Evolutionary conservation across 30 jellyfish, hydroid and myxozoan species (phyloP).

Genomic region (Catostylus mosaicus): DNA sequence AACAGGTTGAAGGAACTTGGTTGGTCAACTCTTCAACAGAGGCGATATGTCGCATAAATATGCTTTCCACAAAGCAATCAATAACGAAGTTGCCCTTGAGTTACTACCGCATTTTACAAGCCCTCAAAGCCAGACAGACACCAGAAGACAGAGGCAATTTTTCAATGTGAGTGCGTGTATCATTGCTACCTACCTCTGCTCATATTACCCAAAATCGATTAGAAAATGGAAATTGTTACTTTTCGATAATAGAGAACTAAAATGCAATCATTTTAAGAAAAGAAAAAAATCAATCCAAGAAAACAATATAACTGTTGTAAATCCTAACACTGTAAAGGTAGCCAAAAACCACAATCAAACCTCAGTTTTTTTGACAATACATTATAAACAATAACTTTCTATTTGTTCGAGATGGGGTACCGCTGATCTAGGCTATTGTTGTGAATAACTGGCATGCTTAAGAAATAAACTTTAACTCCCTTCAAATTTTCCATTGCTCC

Average conservation of each 20-base stretch:
- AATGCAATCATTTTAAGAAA: slow-evolving; percentile 29
- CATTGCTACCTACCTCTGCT: slow-evolving; percentile 22
- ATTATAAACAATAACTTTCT: background rate
- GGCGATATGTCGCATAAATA: background rate
- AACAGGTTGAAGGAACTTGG: background rate
- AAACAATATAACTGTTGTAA: slow-evolving; percentile 22
- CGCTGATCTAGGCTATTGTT: background rate
- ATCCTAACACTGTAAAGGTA: slow-evolving; percentile 23
- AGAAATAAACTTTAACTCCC: slow-evolving; percentile 1
- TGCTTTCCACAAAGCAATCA: slow-evolving; percentile 11
- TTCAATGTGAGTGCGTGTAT: background rate
- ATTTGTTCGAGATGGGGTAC: slow-evolving; percentile 1
- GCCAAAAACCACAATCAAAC: slow-evolving; percentile 30
- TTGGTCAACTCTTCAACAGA: background rate
- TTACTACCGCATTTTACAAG: slow-evolving; percentile 13
- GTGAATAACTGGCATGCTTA: slow-evolving; percentile 11
- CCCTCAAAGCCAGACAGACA: slow-evolving; percentile 30
- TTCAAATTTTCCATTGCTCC: slow-evolving; percentile 13
- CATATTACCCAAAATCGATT: slow-evolving; percentile 25
- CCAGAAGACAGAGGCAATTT: slow-evolving; percentile 12
- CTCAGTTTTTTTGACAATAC: background rate
- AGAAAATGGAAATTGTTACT: slow-evolving; percentile 2
- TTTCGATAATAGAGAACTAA: slow-evolving; percentile 22
- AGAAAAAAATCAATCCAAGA: slow-evolving; percentile 22
- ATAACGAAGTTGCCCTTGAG: slow-evolving; percentile 27